Conservation (phyloP, 2,888 invertebrate genomes). For the Clivina fossor region DNA sequence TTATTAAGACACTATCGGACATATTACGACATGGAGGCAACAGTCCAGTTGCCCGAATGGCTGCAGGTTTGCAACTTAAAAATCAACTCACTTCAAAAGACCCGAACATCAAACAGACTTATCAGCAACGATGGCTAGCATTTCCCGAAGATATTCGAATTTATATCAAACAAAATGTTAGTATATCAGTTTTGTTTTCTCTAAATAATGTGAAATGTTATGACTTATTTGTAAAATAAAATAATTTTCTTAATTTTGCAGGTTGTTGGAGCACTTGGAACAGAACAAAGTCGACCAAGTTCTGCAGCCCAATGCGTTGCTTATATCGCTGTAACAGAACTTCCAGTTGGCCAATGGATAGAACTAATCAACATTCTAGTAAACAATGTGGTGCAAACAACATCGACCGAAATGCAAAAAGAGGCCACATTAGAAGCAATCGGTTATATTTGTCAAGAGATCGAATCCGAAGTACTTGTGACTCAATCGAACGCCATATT, state of each 20-base stretch:
- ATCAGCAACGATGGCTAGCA: slow-evolving; percentile 91
- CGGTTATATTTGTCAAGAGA: slow-evolving; percentile 98
- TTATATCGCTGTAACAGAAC: slow-evolving; percentile 94
- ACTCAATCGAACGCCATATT: slow-evolving; percentile 94
- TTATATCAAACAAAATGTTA: slow-evolving; percentile 94
- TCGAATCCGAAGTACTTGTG: slow-evolving; percentile 89
- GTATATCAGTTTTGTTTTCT: slow-evolving; percentile 44
- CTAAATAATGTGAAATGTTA: background rate
- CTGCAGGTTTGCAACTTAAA: slow-evolving; percentile 97
- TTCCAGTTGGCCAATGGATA: slow-evolving; percentile 90
- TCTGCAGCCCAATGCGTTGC: slow-evolving; percentile 99
- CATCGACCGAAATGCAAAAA: slow-evolving; percentile 89
- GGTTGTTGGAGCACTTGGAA: slow-evolving; percentile 92
- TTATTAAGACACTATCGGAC: slow-evolving; percentile 91
- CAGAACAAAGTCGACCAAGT: slow-evolving; percentile 92
- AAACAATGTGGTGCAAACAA: slow-evolving; percentile 83
- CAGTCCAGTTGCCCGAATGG: slow-evolving; percentile 94
- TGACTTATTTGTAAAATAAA: slow-evolving; percentile 10
- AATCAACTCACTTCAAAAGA: slow-evolving; percentile 98
- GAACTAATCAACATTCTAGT: slow-evolving; percentile 86
- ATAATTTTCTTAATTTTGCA: slow-evolving; percentile 48
- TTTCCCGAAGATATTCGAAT: slow-evolving; percentile 83
- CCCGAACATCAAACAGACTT: slow-evolving; percentile 71
- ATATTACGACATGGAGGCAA: slow-evolving; percentile 87
- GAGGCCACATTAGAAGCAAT: slow-evolving; percentile 98